phyloP scores from a whole-genome alignment of 2,888 invertebrate species.

The Machimus atricapillus region DNA sequence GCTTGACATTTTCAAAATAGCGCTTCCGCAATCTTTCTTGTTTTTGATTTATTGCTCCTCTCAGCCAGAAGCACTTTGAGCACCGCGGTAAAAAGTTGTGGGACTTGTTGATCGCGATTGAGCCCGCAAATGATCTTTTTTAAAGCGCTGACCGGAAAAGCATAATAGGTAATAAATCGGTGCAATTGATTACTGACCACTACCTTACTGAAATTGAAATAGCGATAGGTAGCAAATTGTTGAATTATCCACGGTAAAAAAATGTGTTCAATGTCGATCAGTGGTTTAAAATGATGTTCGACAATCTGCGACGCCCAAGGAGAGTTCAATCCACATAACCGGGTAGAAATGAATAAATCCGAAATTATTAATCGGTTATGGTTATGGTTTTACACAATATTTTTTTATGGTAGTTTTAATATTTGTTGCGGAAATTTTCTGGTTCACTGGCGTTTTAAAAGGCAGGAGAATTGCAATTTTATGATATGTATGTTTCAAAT shows the following conservation, averaged over 20 bases:
- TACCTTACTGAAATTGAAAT: background rate
- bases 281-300: background rate
- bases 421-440: background rate
- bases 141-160: background rate
- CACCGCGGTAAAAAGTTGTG: background rate
- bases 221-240: background rate
- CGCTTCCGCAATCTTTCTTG: background rate
- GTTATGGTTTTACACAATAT: background rate
- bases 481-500: no score
- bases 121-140: background rate
- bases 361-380: background rate
- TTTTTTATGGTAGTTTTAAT: background rate
- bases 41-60: background rate
- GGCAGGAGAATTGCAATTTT: no score
- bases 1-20: background rate
- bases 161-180: background rate
- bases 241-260: background rate
- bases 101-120: background rate
- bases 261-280: background rate
- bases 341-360: background rate
- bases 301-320: background rate
- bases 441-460: no score
- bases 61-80: background rate
- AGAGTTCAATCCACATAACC: background rate
- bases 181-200: background rate